Evolutionary conservation across 2,888 invertebrate genomes (phyloP).

Genomic region (Lymantria dispar): DNA sequence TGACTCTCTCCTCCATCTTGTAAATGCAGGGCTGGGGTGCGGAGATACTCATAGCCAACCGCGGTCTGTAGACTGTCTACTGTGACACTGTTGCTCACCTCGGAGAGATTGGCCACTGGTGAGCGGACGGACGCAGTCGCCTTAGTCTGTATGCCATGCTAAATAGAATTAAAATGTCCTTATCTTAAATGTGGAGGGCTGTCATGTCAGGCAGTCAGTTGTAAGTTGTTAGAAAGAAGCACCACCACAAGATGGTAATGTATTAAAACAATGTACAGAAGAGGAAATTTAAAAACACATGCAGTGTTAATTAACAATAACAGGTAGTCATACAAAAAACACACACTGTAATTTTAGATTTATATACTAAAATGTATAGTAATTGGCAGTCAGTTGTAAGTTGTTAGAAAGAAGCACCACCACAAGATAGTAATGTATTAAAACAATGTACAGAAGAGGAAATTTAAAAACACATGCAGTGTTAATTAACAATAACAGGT

Average conservation of each 20-base stretch:
- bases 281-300: neutral
- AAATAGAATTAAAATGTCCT: conserved; percentile 75
- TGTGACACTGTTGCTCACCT: conserved; percentile 87
- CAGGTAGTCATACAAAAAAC: too few species aligned
- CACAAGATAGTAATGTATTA: conserved; percentile 13
- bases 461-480: neutral
- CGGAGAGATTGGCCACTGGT: conserved; percentile 91
- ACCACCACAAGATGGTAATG: conserved; percentile 16
- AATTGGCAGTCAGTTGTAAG: conserved; percentile 36
- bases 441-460: neutral
- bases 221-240: conserved; percentile 27
- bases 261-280: neutral
- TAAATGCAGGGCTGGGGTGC: conserved; percentile 85
- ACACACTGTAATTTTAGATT: too few species aligned
- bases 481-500: too few species aligned
- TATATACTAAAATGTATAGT: too few species aligned
- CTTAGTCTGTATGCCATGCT: conserved; percentile 91
- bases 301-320: neutral
- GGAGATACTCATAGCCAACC: conserved; percentile 91
- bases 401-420: conserved; percentile 23
- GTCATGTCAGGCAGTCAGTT: conserved; percentile 38
- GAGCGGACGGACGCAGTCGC: conserved; percentile 93
- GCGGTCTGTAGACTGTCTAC: conserved; percentile 89
- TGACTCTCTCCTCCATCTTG: conserved; percentile 88
- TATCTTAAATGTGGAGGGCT: conserved; percentile 53